phyloP scores from a whole-genome alignment of 2,113 vertebrate genomes.

The Poeciliopsis retropinna region DNA sequence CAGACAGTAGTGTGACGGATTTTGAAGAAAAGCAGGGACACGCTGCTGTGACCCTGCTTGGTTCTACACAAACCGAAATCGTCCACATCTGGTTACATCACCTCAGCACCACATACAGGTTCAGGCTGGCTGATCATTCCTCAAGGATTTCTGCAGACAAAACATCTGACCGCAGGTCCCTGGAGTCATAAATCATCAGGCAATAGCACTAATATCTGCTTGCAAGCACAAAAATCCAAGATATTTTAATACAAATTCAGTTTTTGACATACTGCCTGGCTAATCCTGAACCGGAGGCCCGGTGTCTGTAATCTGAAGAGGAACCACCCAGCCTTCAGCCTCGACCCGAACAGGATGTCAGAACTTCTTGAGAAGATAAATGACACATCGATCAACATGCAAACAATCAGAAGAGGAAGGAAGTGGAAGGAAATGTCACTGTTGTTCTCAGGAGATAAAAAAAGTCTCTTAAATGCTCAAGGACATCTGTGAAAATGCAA shows the following conservation, averaged over 20 bases:
- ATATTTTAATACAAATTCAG: conserved; percentile 22
- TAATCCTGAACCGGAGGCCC: conserved; percentile 53
- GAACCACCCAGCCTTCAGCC: conserved; percentile 39
- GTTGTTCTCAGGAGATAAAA: conserved; percentile 5
- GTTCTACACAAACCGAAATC: conserved; percentile 26
- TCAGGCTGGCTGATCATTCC: conserved; percentile 63
- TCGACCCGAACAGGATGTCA: conserved; percentile 33
- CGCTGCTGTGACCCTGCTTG: conserved; percentile 11
- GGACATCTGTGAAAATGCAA: not conserved
- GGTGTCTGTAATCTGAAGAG: conserved; percentile 26
- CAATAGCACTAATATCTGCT: conserved; percentile 29
- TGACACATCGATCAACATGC: conserved; percentile 48
- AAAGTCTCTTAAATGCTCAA: not conserved
- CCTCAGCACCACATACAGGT: conserved; percentile 33
- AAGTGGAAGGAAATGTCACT: not conserved
- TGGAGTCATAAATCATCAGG: conserved; percentile 46
- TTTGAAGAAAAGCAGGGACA: conserved; percentile 33
- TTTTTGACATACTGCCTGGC: conserved; percentile 51
- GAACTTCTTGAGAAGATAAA: conserved; percentile 53
- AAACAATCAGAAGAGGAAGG: not conserved
- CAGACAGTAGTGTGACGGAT: not conserved
- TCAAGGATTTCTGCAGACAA: conserved; percentile 34
- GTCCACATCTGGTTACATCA: conserved; percentile 43
- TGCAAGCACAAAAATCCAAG: conserved; percentile 34
- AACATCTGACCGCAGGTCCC: conserved; percentile 35